Percentiles rank a stretch among this genome's conserved stretches.
These are phyloP conservation scores for Drosophila aff. DNA, from an alignment of 1,140 invertebrate genomes.

Conservation along the genomic window DNA sequence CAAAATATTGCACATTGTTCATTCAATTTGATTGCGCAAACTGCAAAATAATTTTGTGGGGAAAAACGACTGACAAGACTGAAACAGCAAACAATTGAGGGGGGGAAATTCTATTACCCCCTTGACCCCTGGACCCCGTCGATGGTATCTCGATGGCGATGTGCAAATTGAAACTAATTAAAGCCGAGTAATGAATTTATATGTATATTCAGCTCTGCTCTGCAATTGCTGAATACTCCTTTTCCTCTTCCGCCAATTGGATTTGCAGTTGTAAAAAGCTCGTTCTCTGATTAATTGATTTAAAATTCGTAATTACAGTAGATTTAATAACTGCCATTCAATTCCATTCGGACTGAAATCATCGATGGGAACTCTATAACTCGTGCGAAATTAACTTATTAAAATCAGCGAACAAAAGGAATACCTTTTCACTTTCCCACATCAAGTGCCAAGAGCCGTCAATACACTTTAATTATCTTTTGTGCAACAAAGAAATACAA, in stretches of 20 bases:
- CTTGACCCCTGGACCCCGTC: conserved; percentile 29
- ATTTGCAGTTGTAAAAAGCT: conserved; percentile 46
- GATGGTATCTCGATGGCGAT: conserved; percentile 27
- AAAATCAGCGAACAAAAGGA: conserved; percentile 21
- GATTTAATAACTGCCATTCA: conserved; percentile 65
- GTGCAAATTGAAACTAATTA: conserved; percentile 75
- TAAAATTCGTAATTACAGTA: conserved; percentile 55
- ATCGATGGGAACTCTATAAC: conserved; percentile 31
- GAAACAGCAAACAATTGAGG: conserved; percentile 6
- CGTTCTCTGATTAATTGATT: conserved; percentile 69
- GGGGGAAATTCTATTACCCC: conserved; percentile 17
- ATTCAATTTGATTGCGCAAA: conserved; percentile 55
- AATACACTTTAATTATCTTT: conserved; percentile 23
- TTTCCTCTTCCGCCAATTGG: not conserved
- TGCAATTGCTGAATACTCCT: conserved; percentile 13
- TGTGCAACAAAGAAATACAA: conserved; percentile 11
- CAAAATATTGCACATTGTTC: conserved; percentile 57
- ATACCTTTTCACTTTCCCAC: conserved; percentile 16
- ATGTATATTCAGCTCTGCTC: conserved; percentile 8
- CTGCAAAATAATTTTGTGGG: conserved; percentile 43
- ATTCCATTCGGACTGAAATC: conserved; percentile 3
- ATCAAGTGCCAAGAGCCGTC: conserved; percentile 13
- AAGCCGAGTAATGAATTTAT: conserved; percentile 57
- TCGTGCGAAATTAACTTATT: conserved; percentile 32
- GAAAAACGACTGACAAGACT: conserved; percentile 31